Percentiles rank a stretch among this genome's conserved stretches.
These are phyloP conservation scores for Lasioglossum marginatum DNA, from an alignment of 2,888 invertebrate species.

Conservation along the genomic window DNA sequence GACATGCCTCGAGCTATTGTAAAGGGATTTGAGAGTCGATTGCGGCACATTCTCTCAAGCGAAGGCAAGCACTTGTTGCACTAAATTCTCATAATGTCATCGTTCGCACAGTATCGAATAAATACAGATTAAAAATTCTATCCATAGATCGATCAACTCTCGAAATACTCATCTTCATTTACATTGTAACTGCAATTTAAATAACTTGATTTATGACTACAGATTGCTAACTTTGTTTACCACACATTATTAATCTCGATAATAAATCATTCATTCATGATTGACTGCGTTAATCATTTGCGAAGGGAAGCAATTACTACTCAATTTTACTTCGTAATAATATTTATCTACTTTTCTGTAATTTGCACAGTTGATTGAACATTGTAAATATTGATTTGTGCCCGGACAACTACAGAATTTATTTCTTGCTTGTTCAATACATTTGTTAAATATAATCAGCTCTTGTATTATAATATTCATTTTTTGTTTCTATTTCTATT, in stretches of 20 bases:
- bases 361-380: neutral
- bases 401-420: neutral
- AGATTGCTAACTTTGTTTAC: neutral
- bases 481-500: too few species aligned
- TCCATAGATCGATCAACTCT: neutral
- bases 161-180: neutral
- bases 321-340: neutral
- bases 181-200: neutral
- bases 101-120: neutral
- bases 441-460: too few species aligned
- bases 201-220: neutral
- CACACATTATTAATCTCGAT: neutral
- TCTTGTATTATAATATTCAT: too few species aligned
- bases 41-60: neutral
- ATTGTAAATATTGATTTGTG: neutral
- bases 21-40: constrained; percentile 5
- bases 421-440: neutral
- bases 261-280: neutral
- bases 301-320: neutral
- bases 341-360: neutral
- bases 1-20: constrained; percentile 1
- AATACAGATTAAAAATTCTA: neutral
- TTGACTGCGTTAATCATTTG: neutral
- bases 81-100: neutral
- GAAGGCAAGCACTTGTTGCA: constrained; percentile 6